Conservation (phyloP, 2,888 invertebrate species). For the Balanococcus diminutus region DNA sequence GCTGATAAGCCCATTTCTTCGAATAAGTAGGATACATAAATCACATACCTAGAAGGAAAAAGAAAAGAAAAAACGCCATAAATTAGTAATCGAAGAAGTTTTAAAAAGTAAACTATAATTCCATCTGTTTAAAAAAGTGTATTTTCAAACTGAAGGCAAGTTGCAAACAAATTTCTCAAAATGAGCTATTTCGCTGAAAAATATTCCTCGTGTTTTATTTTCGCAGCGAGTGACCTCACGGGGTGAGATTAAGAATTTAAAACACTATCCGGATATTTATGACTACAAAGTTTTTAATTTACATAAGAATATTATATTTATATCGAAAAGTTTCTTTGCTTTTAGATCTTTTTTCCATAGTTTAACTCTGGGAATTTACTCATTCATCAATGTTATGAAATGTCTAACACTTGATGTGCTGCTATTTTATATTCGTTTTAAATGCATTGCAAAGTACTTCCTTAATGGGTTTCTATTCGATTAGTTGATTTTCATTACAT, state of each 20-base stretch:
- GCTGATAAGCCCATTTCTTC: background rate
- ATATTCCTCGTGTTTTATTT: slow-evolving; percentile 26
- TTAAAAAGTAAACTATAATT: background rate
- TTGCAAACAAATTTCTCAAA: slow-evolving; percentile 22
- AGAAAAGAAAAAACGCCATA: background rate
- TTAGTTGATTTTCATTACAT: too few relatives aligned
- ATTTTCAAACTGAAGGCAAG: background rate
- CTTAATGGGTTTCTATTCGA: too few relatives aligned
- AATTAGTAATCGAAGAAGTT: background rate
- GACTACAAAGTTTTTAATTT: slow-evolving; percentile 28
- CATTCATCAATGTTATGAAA: slow-evolving; percentile 1
- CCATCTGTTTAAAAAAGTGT: background rate
- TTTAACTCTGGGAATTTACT: background rate
- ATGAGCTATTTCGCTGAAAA: background rate
- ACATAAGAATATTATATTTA: slow-evolving; percentile 22
- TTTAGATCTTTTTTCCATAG: background rate
- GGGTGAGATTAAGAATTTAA: background rate
- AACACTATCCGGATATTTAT: slow-evolving; percentile 21
- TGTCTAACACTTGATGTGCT: background rate
- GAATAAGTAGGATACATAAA: background rate
- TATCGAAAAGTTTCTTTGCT: slow-evolving; percentile 21
- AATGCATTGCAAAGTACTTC: too few relatives aligned
- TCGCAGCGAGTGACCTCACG: background rate
- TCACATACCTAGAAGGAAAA: background rate
- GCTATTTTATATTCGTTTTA: background rate